Percentiles rank a stretch among this genome's conserved stretches.
These are phyloP conservation scores for Eupithecia pulchellata DNA, from an alignment of 2,888 invertebrate genomes.

Conservation along the genomic window DNA sequence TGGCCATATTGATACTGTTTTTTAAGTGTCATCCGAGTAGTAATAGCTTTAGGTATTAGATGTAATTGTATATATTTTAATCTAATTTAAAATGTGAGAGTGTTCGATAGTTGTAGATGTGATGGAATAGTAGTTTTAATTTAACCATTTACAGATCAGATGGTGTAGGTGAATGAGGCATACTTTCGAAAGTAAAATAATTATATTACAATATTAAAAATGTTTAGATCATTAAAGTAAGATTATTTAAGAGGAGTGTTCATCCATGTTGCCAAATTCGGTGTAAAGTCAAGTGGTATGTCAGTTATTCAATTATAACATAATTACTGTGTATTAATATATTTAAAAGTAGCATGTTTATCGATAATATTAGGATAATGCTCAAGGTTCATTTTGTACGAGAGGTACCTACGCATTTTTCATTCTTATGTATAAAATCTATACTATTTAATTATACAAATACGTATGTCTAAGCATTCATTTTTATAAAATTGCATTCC, in stretches of 20 bases:
- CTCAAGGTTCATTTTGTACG: constrained; percentile 79
- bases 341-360: constrained; percentile 73
- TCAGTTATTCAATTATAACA: constrained; percentile 73
- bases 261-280: constrained; percentile 83
- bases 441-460: constrained; percentile 48
- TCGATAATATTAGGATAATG: constrained; percentile 78
- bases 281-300: constrained; percentile 74
- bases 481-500: constrained; percentile 76
- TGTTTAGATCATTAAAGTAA: constrained; percentile 52
- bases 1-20: constrained; percentile 73
- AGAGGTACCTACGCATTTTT: constrained; percentile 68
- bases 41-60: constrained; percentile 72
- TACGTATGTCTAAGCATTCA: constrained; percentile 52
- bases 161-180: constrained; percentile 19
- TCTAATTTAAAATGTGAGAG: constrained; percentile 82
- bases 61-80: constrained; percentile 83
- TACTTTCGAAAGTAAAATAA: constrained; percentile 29
- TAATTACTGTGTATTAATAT: constrained; percentile 50
- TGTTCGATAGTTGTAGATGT: constrained; percentile 84
- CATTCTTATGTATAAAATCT: constrained; percentile 52
- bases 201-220: constrained; percentile 40
- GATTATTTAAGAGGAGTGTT: constrained; percentile 71
- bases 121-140: constrained; percentile 73
- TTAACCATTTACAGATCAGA: constrained; percentile 59
- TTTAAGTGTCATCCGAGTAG: constrained; percentile 64